Evolutionary conservation across 2,797 vertebrate genomes (phyloP).

Genomic region (Acanthornis magna): DNA sequence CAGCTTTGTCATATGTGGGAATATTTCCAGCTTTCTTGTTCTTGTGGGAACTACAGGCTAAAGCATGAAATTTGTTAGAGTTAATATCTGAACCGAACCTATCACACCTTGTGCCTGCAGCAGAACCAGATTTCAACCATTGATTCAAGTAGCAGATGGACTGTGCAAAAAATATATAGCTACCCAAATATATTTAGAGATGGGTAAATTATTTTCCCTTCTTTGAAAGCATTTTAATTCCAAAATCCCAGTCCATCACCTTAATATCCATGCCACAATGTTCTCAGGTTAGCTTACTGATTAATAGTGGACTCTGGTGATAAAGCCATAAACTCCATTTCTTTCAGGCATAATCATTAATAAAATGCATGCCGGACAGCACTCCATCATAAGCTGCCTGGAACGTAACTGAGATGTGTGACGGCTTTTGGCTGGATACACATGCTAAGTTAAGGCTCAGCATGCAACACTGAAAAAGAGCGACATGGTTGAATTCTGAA

Average conservation of each 20-base stretch:
- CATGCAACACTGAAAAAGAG: not conserved
- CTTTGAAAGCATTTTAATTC: not conserved
- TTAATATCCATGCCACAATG: not conserved
- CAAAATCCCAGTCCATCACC: not conserved
- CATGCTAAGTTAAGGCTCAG: not conserved
- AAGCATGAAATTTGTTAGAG: not conserved
- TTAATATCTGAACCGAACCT: not conserved
- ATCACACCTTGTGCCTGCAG: not conserved
- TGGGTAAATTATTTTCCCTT: not conserved
- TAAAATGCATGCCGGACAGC: not conserved
- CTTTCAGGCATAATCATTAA: conserved; percentile 25
- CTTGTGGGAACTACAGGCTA: not conserved
- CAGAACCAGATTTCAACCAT: not conserved
- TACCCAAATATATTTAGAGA: not conserved
- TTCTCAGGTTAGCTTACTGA: not conserved
- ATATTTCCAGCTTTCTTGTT: not conserved
- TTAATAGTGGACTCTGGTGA: not conserved
- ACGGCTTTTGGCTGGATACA: not conserved
- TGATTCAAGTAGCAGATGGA: not conserved
- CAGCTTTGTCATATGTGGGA: not conserved
- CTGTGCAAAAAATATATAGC: not conserved
- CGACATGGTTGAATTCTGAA: conserved; percentile 35
- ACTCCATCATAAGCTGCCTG: not conserved
- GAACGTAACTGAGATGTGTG: not conserved
- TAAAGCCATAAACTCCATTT: not conserved